Evolutionary conservation across 2,888 invertebrate genomes (phyloP).

Genomic region (Crioceris asparagi): DNA sequence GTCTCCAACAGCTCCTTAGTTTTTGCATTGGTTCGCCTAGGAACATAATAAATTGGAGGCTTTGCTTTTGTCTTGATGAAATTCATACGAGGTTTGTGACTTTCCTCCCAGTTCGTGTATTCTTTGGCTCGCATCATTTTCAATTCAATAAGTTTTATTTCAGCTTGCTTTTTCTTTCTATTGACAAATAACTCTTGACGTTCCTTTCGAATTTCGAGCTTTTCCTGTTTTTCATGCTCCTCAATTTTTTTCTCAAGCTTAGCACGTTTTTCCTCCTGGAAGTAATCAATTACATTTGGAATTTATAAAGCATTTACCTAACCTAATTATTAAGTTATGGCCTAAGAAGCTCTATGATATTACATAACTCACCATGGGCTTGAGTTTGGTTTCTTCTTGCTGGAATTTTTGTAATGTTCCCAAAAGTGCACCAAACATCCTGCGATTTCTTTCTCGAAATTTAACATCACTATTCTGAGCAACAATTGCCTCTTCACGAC

Average conservation of each 20-base stretch:
- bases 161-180: constrained; percentile 76
- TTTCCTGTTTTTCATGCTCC: constrained; percentile 78
- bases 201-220: constrained; percentile 73
- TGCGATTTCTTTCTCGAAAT: constrained; percentile 71
- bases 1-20: constrained; percentile 55
- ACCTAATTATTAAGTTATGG: neutral
- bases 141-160: constrained; percentile 78
- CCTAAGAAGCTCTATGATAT: neutral
- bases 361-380: constrained; percentile 54
- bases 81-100: constrained; percentile 63
- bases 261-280: constrained; percentile 65
- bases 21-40: constrained; percentile 63
- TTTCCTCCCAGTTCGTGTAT: constrained; percentile 78
- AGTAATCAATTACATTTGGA: neutral
- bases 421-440: constrained; percentile 92
- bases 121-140: constrained; percentile 83
- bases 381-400: constrained; percentile 82
- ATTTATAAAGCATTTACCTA: neutral
- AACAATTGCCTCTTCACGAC: constrained; percentile 67
- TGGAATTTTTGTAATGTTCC: constrained; percentile 94
- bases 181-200: constrained; percentile 76
- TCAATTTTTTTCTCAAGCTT: constrained; percentile 91
- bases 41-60: constrained; percentile 81
- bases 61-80: constrained; percentile 81
- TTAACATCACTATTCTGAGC: constrained; percentile 74